Evolutionary conservation across 2,888 invertebrate species (phyloP), one percentile per base, ranked within the genome.

Genomic region (Mesorhabditis belari): DNA sequence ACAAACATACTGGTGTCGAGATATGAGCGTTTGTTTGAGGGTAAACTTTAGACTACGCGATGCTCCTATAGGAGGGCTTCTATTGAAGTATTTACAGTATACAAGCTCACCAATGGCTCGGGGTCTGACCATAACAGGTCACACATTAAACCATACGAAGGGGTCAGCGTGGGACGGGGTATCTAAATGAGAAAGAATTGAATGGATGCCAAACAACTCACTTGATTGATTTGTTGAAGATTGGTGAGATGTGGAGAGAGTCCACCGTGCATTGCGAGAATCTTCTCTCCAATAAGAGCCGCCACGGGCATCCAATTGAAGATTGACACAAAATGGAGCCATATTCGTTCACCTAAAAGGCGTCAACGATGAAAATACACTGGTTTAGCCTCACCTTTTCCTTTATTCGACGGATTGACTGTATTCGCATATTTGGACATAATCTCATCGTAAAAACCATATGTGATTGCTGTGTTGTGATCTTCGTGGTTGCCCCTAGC

Each of bases 401-500:
- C n/a, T n/a, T n/a, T 6, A 28, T 28, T 56, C 9, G 58, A 66
- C 25, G 64, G 44, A 4, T 62, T 62, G 3, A 66, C 70, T n/a
- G 56, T 51, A n/a, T 61, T 62, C 5, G 58, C 66, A 55, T 64
- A 68, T 28, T 70, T 69, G 57, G 59, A 52, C 6, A 63, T 35
- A 52, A 71, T 70, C 57, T 77, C 77, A 58, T 77, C 77, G 63
- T 73, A 77, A 65, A 77, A 75, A 1, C 77, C 77, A 60, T 77
- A 77, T 0, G 74, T 68, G 50, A 71, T 55, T 29, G 73, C 65
- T 3, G 77, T 76, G 58, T 76, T 76, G 59, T 66, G 68, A 61
- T 77, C 77, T 29, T 77, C 77, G 58, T 77, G 77, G 57, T 77
- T 77, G n/a, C 77, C 77, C 21, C 76, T 35, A n/a, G n/a, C n/a